These are phyloP conservation scores for Litocranius walleri DNA, from an alignment of 2,113 vertebrate genomes.

Conservation along the genomic window DNA sequence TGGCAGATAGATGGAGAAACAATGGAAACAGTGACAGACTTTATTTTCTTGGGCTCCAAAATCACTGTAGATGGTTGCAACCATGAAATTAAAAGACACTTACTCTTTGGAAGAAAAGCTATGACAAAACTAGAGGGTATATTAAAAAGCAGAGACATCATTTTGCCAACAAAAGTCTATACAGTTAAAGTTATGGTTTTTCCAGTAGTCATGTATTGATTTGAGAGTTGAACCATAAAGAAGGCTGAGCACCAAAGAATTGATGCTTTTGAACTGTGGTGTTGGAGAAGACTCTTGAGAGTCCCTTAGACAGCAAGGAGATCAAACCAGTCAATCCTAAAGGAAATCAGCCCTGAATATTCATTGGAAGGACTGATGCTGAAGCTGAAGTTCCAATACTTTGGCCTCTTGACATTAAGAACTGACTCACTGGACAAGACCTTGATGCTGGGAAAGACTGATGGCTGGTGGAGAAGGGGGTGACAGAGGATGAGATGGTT, in stretches of 20 bases:
- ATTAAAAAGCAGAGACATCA: background rate
- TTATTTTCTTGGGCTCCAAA: background rate
- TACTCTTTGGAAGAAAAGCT: background rate
- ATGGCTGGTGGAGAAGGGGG: background rate
- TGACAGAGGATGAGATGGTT: background rate
- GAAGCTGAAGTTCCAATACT: background rate
- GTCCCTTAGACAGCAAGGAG: background rate
- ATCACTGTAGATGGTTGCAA: background rate
- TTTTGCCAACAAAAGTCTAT: background rate
- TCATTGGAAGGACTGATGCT: background rate
- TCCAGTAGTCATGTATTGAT: background rate
- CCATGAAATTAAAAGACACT: background rate
- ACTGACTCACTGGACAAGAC: background rate
- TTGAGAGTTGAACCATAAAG: background rate
- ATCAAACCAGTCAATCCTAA: background rate
- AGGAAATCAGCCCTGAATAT: background rate
- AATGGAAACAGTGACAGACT: background rate
- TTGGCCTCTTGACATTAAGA: background rate
- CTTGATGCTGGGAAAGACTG: background rate
- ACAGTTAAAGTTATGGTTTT: background rate
- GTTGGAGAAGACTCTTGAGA: background rate
- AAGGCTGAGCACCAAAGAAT: background rate
- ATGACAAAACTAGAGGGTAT: background rate
- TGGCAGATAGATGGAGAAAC: background rate
- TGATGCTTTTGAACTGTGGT: background rate